Conservation (phyloP, 2,888 invertebrate genomes). For the Leptinotarsa haldemani region DNA sequence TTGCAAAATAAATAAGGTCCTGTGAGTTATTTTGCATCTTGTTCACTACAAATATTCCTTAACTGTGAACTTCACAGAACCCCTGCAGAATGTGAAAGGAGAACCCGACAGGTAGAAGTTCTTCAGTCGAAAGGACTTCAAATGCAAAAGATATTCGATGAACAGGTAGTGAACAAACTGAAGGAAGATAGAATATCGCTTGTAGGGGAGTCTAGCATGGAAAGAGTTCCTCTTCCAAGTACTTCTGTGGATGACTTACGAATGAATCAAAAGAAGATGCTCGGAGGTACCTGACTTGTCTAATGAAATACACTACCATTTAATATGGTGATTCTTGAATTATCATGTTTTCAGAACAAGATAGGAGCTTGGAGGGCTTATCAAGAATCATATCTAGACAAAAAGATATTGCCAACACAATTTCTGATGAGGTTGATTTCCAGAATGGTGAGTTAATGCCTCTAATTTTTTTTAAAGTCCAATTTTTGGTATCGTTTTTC, state of each 20-base stretch:
- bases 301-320: not conserved
- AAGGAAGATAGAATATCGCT: constrained; percentile 60
- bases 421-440: constrained; percentile 80
- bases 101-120: constrained; percentile 72
- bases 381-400: constrained; percentile 81
- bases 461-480: not conserved
- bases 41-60: constrained; percentile 31
- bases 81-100: constrained; percentile 72
- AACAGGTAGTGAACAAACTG: constrained; percentile 57
- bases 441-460: constrained; percentile 75
- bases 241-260: constrained; percentile 65
- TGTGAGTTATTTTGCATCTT: not conserved
- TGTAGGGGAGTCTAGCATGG: constrained; percentile 53
- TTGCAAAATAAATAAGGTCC: constrained; percentile 1
- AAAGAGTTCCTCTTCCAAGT: constrained; percentile 17
- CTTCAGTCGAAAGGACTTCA: constrained; percentile 72
- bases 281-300: constrained; percentile 66
- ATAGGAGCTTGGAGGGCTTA: constrained; percentile 79
- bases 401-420: constrained; percentile 79
- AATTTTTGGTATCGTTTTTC: constrained; percentile 48
- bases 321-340: constrained; percentile 19
- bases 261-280: constrained; percentile 70
- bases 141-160: constrained; percentile 69
- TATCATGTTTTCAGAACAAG: constrained; percentile 72
- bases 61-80: constrained; percentile 65